A percentile compares a stretch with the other conserved stretches of the same genome.
These are phyloP conservation scores for Drosophila meridionalis DNA, from an alignment of 2,888 invertebrate species.

Conservation along the genomic window DNA sequence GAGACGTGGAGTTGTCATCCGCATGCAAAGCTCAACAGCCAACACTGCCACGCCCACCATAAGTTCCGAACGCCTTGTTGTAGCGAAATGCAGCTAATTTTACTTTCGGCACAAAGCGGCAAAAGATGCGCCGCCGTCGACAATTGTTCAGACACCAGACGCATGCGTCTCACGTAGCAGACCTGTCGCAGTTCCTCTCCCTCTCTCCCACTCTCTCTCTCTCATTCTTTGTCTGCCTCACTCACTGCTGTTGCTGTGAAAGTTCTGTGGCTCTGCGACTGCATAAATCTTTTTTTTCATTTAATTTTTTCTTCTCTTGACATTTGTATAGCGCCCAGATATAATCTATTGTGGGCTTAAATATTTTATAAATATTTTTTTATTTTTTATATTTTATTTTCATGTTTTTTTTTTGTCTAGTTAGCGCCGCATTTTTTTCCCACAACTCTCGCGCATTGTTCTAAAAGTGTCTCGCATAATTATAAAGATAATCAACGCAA, in stretches of 20 bases:
- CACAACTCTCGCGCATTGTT: conserved; percentile 61
- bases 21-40: conserved; percentile 45
- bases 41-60: conserved; percentile 26
- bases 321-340: conserved; percentile 53
- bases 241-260: conserved; percentile 71
- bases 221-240: conserved; percentile 23
- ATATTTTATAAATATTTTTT: conserved; percentile 17
- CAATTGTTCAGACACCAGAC: conserved; percentile 19
- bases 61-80: conserved; percentile 52
- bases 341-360: conserved; percentile 44
- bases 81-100: conserved; percentile 59
- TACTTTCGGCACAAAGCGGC: conserved; percentile 58
- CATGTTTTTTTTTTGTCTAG: conserved; percentile 46
- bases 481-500: conserved; percentile 34
- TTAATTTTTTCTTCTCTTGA: conserved; percentile 24
- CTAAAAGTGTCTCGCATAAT: conserved; percentile 32
- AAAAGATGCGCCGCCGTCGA: conserved; percentile 11
- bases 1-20: conserved; percentile 52
- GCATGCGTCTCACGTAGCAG: conserved; percentile 72
- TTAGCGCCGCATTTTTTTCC: conserved; percentile 61
- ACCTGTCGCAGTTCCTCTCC: not conserved
- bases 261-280: conserved; percentile 62
- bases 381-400: conserved; percentile 32
- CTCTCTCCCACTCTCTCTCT: conserved; percentile 8
- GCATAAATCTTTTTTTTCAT: conserved; percentile 60